Conservation (phyloP, 2,888 invertebrate species). For the Drosophila mulleri region DNA sequence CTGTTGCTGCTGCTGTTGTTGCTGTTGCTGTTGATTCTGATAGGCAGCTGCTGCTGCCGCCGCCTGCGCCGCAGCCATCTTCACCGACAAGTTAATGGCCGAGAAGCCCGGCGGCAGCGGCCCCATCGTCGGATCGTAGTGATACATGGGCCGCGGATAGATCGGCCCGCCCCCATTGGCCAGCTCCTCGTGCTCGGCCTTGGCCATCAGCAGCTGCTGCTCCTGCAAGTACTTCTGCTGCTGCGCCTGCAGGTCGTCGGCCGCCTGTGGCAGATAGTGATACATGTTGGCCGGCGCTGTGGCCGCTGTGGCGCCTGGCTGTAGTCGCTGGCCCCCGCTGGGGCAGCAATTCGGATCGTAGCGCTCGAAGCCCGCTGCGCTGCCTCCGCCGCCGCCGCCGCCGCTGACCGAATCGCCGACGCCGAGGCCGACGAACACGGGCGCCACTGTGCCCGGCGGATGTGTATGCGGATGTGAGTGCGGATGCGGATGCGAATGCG, state of each 20-base stretch:
- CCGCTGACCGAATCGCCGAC: conserved; percentile 33
- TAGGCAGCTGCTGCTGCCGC: conserved; percentile 84
- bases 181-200: conserved; percentile 89
- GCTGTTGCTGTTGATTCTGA: conserved; percentile 80
- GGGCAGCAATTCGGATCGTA: conserved; percentile 87
- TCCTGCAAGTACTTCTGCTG: conserved; percentile 88
- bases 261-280: conserved; percentile 86
- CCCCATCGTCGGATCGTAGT: conserved; percentile 91
- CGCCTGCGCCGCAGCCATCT: conserved; percentile 87
- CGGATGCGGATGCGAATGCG: conserved; percentile 71
- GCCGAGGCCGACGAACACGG: conserved; percentile 49
- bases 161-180: conserved; percentile 88
- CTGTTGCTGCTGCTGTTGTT: conserved; percentile 77
- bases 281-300: conserved; percentile 87
- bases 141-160: conserved; percentile 93
- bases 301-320: conserved; percentile 11
- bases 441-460: conserved; percentile 68
- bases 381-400: conserved; percentile 28
- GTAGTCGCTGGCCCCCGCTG: conserved; percentile 46
- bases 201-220: conserved; percentile 87
- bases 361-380: conserved; percentile 87
- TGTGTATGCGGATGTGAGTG: conserved; percentile 65
- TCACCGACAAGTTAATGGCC: conserved; percentile 93
- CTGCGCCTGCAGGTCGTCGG: conserved; percentile 87
- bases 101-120: conserved; percentile 91